Base-by-base conservation (phyloP, 2,113 vertebrate genomes). In the Daphoenositta chrysoptera region DNA sequence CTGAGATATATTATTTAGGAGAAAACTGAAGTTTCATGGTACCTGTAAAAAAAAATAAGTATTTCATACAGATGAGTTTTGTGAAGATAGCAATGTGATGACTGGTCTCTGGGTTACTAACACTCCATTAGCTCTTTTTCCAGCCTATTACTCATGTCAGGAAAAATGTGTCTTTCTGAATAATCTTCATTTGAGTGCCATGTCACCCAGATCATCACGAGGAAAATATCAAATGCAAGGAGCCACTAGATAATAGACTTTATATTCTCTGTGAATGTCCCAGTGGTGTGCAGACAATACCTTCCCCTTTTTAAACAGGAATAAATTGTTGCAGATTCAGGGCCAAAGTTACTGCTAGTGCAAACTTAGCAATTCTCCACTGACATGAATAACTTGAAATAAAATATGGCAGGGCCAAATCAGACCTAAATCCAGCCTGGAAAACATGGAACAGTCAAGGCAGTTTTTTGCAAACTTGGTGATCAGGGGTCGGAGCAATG, bases 151-250 rank as follows among this genome's bases (percentile, higher is more conserved):
- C 42, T 87, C 82, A 93, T 21, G 57, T 54, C 28, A 91, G 68
- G 65, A 90, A 81, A 94, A 96, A 96, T 17, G 13, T 53, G 45
- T 76, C 71, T 93, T 94, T 96, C 78, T 88, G 45, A 87, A 75
- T 81, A 86, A 81, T 30, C 31, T 90, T 72, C 37, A 60, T 70
- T 31, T 88, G 75, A 42, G 17, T 75, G 16, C 69, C n/a, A 23
- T 50, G 37, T 58, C 66, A 64, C 40, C 47, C 39, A 87, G 39
- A 65, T 23, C 65, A 83, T 83, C 66, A 84, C 10, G 6, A 84
- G 44, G 35, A 37, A 91, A 68, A 51, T 79, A 71, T 15, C 17
- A 33, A 65, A 88, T 33, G 19, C 48, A 53, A 88, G 64, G 37
- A 40, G 60, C 4, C 87, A 31, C 10, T 61, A n/a, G 12, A 33